A percentile compares a stretch with the other conserved stretches of the same genome.
phyloP scores from a whole-genome alignment of 2,113 vertebrate species.

The Lagopus muta region DNA sequence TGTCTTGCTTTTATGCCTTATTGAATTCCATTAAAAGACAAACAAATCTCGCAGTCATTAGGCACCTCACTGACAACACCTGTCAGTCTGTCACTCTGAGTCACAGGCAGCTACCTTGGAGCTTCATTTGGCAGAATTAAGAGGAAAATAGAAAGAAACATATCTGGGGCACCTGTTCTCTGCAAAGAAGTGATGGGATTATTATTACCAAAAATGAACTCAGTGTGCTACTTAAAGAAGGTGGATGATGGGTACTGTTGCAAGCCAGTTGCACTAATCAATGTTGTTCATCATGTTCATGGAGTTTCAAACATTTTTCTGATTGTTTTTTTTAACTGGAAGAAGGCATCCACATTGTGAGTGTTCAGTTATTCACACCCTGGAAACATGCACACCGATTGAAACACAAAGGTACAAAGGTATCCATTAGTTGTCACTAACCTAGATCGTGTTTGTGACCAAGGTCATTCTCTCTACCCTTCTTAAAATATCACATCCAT shows the following conservation, averaged over 20 bases:
- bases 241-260: not conserved
- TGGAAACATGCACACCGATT: fast-evolving
- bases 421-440: not conserved
- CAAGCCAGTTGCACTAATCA: not conserved
- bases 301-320: not conserved
- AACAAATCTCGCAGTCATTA: constrained; percentile 45
- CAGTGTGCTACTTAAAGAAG: not conserved
- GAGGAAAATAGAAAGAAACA: constrained; percentile 53
- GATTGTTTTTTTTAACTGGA: not conserved
- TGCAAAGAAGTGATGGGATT: constrained; percentile 30
- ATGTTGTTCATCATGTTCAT: not conserved
- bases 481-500: not conserved
- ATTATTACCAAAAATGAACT: constrained; percentile 10
- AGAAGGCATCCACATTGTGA: fast-evolving
- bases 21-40: constrained; percentile 68
- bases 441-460: not conserved
- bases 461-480: not conserved
- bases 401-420: fast-evolving
- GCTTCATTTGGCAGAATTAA: constrained; percentile 63
- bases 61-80: constrained; percentile 77
- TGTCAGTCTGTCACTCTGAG: constrained; percentile 74
- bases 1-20: constrained; percentile 64
- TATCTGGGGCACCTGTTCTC: constrained; percentile 64
- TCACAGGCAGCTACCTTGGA: constrained; percentile 35
- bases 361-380: fast-evolving